phyloP scores from a whole-genome alignment of 2,888 invertebrate genomes.

The Eurois occulta region DNA sequence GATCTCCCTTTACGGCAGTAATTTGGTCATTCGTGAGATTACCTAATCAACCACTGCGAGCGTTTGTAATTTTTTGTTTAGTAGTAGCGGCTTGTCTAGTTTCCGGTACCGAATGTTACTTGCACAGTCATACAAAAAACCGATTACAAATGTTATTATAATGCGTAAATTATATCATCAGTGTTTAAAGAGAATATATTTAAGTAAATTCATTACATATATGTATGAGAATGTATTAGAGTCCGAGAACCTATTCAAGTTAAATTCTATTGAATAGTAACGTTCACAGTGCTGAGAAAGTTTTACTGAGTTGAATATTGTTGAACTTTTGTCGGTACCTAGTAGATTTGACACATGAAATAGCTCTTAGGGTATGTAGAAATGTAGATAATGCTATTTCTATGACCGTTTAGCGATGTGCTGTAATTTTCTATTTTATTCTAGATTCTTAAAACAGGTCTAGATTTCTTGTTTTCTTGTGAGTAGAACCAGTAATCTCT shows the following conservation, averaged over 20 bases:
- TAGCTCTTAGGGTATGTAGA: not conserved
- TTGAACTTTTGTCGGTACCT: not conserved
- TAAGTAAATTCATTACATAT: constrained; percentile 5
- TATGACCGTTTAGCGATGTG: constrained; percentile 9
- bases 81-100: not conserved
- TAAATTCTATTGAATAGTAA: constrained; percentile 1
- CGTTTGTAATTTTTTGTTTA: constrained; percentile 19
- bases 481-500: constrained; percentile 70
- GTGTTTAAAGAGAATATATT: not conserved
- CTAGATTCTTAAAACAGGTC: constrained; percentile 70
- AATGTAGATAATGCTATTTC: constrained; percentile 1
- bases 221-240: not conserved
- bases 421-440: constrained; percentile 66
- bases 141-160: constrained; percentile 1
- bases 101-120: constrained; percentile 19
- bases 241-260: not conserved
- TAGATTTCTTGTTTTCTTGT: constrained; percentile 72
- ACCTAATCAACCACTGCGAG: constrained; percentile 37
- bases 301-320: not conserved
- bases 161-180: not conserved
- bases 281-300: constrained; percentile 26
- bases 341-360: not conserved
- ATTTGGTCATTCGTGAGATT: constrained; percentile 55
- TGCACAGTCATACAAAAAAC: constrained; percentile 7
- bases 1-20: constrained; percentile 50